Conservation (phyloP, 2,888 invertebrate species). For the Zygothrica quintamaculata region DNA sequence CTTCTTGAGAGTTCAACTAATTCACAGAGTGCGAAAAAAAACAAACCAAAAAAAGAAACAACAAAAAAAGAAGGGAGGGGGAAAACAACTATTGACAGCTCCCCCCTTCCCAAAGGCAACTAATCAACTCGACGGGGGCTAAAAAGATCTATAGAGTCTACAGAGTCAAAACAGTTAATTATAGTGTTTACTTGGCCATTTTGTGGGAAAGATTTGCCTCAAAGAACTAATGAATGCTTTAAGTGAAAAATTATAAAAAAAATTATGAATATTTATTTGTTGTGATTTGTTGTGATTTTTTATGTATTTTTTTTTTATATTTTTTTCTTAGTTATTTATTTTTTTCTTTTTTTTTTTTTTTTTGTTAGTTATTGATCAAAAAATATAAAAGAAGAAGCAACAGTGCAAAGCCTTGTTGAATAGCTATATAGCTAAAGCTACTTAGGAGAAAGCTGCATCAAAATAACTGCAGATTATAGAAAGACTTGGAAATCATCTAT, state of each 20-base stretch:
- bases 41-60: constrained; percentile 5
- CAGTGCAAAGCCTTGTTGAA: constrained; percentile 1
- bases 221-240: constrained; percentile 33
- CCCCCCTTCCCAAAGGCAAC: constrained; percentile 19
- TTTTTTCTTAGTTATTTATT: too few relatives aligned
- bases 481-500: background rate
- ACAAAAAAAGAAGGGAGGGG: too few relatives aligned
- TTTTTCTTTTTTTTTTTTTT: background rate
- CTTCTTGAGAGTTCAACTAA: constrained; percentile 29
- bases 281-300: too few relatives aligned
- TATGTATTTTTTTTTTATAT: background rate
- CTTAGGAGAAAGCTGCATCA: constrained; percentile 6
- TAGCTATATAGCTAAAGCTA: constrained; percentile 4
- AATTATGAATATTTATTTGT: too few relatives aligned
- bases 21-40: constrained; percentile 10
- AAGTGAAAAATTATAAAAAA: constrained; percentile 14
- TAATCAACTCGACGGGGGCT: constrained; percentile 16
- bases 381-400: too few relatives aligned
- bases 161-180: constrained; percentile 38
- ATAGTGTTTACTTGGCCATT: constrained; percentile 43
- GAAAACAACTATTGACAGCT: constrained; percentile 33
- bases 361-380: constrained; percentile 8
- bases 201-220: constrained; percentile 42
- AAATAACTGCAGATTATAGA: background rate
- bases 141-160: background rate